Base-by-base conservation (phyloP, 1,140 invertebrate species). In the Artemia franciscana region DNA sequence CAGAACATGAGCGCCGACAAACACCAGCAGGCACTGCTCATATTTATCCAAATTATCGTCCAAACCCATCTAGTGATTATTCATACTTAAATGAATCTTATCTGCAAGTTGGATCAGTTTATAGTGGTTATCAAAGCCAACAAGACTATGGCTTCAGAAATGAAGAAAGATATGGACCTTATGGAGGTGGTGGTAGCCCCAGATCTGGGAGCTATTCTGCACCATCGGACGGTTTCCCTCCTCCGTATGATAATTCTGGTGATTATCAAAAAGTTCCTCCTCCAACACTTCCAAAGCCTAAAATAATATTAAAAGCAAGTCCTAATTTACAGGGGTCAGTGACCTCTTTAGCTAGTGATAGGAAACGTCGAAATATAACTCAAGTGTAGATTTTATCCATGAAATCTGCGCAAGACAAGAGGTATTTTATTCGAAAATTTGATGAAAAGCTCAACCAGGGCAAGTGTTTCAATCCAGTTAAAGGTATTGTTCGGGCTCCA, bases 1-100 rank as follows among this genome's bases (percentile, higher is more conserved):
- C 78, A 66, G 79, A 80, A 68, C 79, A 81, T 64, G 78, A 81
- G 67, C 71, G 76, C 25, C 70, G 78, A 56, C 74, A 74, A 51
- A 78, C 76, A 65, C 78, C 78, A 12, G 39, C 21, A 15, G 21
- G 3, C 21, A 51, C 21, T 51, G 39, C 3, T 2, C 39, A 12
- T 15, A 1, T 12, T 18, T 51, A 51, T 3, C 39, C 39, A 18
- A 51, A 18, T 51, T 51, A 51, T 51, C 39, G 21, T 15, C 39
- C 39, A 12, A 51, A 51, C 39, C 39, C 39, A 15, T 15, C 39
- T 18, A 51, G 39, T 51, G 39, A 51, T 51, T 51, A 51, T 51
- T 51, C 39, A 18, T 51, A 51, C 39, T 18, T 51, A 51, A 51
- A 51, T 18, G 39, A 51, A 15, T 51, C 39, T 15, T 51, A 51